Evolutionary conservation across 2,888 invertebrate species (phyloP).

Genomic region (Nasonia oneida): DNA sequence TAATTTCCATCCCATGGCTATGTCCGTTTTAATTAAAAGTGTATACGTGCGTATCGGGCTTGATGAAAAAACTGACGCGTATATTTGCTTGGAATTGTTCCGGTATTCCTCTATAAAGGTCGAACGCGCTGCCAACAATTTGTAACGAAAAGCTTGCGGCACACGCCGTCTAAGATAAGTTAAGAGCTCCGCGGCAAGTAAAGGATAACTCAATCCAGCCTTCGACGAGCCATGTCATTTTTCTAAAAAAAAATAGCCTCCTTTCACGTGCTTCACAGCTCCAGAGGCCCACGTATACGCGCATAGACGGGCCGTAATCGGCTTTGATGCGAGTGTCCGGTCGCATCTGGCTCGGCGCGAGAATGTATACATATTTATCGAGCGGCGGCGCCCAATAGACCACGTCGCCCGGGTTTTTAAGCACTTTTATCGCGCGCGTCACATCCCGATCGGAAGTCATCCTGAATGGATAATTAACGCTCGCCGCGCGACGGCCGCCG

Average conservation of each 20-base stretch:
- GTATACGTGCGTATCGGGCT: no score
- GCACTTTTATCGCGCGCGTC: conserved; percentile 66
- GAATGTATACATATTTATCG: background rate
- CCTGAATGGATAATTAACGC: conserved; percentile 74
- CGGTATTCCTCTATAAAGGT: no score
- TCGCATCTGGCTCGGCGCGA: background rate
- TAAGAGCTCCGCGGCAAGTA: background rate
- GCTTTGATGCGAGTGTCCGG: background rate
- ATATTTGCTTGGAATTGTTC: no score
- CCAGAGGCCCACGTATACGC: background rate
- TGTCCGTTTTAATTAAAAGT: background rate
- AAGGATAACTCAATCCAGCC: no score
- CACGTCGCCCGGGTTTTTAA: background rate
- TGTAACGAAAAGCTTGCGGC: conserved; percentile 27
- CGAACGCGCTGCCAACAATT: conserved; percentile 15
- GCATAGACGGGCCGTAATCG: background rate
- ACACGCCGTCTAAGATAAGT: conserved; percentile 37
- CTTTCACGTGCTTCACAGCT: no score
- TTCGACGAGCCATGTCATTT: no score
- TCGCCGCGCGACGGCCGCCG: conserved; percentile 67
- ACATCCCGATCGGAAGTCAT: conserved; percentile 75
- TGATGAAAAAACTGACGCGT: no score
- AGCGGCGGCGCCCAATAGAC: background rate
- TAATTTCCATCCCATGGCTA: background rate
- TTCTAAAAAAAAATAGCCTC: no score